A percentile compares a stretch with the other conserved stretches of the same genome.
These are phyloP conservation scores for Sternotherus odoratus DNA, from an alignment of 2,797 vertebrate species.

Conservation along the genomic window DNA sequence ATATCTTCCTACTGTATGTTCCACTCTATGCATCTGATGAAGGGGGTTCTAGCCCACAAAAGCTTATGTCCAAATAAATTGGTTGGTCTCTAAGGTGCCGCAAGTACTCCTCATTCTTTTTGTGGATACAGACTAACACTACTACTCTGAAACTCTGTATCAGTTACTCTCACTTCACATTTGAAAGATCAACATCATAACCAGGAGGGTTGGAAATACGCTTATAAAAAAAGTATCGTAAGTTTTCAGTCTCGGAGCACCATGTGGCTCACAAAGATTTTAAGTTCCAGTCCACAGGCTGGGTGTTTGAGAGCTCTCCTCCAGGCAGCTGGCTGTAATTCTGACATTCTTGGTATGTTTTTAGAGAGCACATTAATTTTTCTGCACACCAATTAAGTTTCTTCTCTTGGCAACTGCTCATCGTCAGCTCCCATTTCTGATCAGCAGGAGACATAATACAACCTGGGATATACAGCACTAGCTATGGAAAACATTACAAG, in stretches of 20 bases:
- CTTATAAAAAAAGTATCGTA: slow-evolving; percentile 4
- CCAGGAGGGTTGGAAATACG: slow-evolving; percentile 36
- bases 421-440: slow-evolving; percentile 17
- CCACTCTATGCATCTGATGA: no score
- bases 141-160: neutral
- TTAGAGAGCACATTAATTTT: slow-evolving; percentile 17
- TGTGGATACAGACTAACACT: no score
- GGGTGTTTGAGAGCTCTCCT: slow-evolving; percentile 44
- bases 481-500: slow-evolving; percentile 31
- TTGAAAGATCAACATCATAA: slow-evolving; percentile 30
- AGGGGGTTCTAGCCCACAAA: no score
- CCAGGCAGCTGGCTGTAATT: slow-evolving; percentile 11
- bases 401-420: slow-evolving; percentile 38
- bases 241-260: slow-evolving; percentile 32
- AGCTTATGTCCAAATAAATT: no score
- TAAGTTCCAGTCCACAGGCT: slow-evolving; percentile 32
- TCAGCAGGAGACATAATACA: slow-evolving; percentile 32
- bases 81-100: no score
- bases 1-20: no score
- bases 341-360: neutral
- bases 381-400: slow-evolving; percentile 42
- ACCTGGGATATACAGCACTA: slow-evolving; percentile 15
- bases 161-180: slow-evolving; percentile 52
- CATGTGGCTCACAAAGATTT: slow-evolving; percentile 42
- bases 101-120: no score